Evolutionary conservation across 2,888 invertebrate genomes (phyloP), one percentile per base, ranked within the genome.

Genomic region (Teinopalpus imperialis): DNA sequence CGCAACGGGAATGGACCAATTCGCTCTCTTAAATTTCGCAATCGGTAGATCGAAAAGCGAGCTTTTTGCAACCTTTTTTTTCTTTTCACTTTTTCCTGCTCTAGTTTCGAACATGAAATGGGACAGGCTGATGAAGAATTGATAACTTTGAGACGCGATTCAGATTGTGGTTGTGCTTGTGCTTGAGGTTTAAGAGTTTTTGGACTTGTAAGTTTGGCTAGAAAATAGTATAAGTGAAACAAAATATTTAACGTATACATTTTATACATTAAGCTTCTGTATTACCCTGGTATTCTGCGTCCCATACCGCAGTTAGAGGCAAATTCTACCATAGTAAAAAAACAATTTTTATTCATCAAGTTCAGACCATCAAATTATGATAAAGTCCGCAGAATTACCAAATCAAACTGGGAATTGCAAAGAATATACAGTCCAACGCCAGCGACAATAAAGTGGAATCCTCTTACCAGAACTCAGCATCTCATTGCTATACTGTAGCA

Each of bases 1-100:
- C 73, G 65, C 61, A 73, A 60, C 79, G 78, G 76, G 81, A 82
- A 81, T 78, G 81, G 70, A 69, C 74, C 82, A 74, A 74, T 74
- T 73, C 69, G 63, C 59, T 55, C 66, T 68, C 67, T 70, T 70
- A 71, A 72, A 74, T 73, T 76, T 74, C 70, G 64, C 78, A 77
- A 77, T 80, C 76, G 75, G 56, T 65, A 56, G 67, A 66, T 70
- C 71, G 70, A 61, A 67, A 67, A 63, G 59, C 62, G 64, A 56
- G n/a, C 51, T 64, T 71, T 66, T 69, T 64, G 53, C 56, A 53
- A 52, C 49, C 51, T 54, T 49, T 53, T 49, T 49, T 52, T 56
- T 56, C 57, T 55, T 32, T 27, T 24, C 21, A 14, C 32, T 29
- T 41, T 46, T 46, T 34, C 48, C 43, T 31, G 45, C 47, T 45